These are phyloP conservation scores for Stomatorhinus walkeri DNA, from an alignment of 2,797 vertebrate species.

Conservation along the genomic window DNA sequence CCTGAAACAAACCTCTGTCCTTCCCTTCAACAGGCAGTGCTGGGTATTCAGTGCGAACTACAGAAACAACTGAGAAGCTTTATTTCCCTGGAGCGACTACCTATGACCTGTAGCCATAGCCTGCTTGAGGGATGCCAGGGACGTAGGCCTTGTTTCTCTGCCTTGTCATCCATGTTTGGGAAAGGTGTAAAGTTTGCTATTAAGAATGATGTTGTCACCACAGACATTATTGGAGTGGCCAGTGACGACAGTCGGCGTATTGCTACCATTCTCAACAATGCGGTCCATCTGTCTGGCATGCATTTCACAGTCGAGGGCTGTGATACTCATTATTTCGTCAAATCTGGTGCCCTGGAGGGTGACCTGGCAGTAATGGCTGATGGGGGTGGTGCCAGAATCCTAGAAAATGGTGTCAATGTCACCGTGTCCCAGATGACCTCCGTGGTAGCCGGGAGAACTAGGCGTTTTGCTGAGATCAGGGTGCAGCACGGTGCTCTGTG, in stretches of 20 bases:
- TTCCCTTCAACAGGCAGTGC: conserved; percentile 61
- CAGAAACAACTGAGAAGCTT: conserved; percentile 86
- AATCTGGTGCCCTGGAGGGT: conserved; percentile 84
- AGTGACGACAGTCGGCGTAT: conserved; percentile 92
- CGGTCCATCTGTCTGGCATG: conserved; percentile 77
- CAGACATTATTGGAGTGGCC: conserved; percentile 88
- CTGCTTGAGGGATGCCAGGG: conserved; percentile 46
- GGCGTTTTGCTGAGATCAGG: conserved; percentile 91
- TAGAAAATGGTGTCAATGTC: conserved; percentile 92
- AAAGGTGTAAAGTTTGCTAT: conserved; percentile 92
- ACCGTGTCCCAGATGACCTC: conserved; percentile 96
- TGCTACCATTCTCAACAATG: conserved; percentile 82
- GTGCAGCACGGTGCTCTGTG: conserved; percentile 89
- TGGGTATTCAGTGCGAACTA: conserved; percentile 94
- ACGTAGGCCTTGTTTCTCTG: conserved; percentile 74
- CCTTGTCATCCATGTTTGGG: conserved; percentile 86
- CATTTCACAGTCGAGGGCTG: conserved; percentile 87
- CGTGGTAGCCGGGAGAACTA: conserved; percentile 78
- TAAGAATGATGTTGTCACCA: conserved; percentile 74
- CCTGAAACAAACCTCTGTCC: background rate
- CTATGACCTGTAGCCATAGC: conserved; percentile 66
- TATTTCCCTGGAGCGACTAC: conserved; percentile 77
- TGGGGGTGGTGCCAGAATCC: conserved; percentile 72
- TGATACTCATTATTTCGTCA: conserved; percentile 94
- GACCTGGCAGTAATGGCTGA: conserved; percentile 77